Percentiles rank a stretch among this genome's conserved stretches.
phyloP scores from a whole-genome alignment of 2,888 invertebrate genomes.

The Drosophila cyrtoloma region DNA sequence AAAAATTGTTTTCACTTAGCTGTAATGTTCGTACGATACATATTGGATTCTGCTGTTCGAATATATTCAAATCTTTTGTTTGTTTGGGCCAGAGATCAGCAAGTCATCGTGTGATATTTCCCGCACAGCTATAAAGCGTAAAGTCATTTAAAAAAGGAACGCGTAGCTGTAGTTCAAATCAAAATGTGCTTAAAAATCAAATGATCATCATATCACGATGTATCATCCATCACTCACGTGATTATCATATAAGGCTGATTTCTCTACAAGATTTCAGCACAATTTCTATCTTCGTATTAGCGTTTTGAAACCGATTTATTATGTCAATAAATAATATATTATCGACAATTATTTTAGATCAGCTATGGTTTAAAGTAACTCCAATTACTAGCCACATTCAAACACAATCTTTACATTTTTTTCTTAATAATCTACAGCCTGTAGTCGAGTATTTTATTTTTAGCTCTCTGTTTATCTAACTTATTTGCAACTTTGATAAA shows the following conservation, averaged over 20 bases:
- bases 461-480: slow-evolving; percentile 17
- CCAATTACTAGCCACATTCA: not conserved
- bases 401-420: not conserved
- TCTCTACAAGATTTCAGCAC: not conserved
- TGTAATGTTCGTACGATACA: no score
- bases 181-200: not conserved
- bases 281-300: not conserved
- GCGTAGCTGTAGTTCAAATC: not conserved
- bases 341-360: not conserved
- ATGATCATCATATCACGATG: not conserved
- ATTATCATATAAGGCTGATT: not conserved
- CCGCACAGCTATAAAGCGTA: not conserved
- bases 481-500: slow-evolving; percentile 45
- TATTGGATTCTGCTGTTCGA: no score
- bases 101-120: no score
- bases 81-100: no score
- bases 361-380: not conserved
- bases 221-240: not conserved
- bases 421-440: not conserved
- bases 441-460: slow-evolving; percentile 7
- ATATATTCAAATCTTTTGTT: no score
- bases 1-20: no score
- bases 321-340: no score
- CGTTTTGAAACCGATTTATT: not conserved
- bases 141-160: not conserved